Evolutionary conservation across 2,797 vertebrate species (phyloP).

Genomic region (Podarcis lilfordi): DNA sequence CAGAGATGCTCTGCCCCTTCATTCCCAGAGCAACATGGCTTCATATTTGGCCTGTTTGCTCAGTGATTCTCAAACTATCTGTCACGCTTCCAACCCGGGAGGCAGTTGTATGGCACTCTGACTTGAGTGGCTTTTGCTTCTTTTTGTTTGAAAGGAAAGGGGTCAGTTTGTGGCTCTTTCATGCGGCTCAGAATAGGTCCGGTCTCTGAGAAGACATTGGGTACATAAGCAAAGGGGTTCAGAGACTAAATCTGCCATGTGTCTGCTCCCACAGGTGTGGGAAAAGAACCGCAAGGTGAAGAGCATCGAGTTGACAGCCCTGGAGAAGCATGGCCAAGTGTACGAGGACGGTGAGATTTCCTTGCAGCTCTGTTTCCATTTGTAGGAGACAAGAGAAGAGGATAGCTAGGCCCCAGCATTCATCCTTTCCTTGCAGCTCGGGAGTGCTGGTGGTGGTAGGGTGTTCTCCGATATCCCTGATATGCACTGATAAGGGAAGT

Average conservation of each 20-base stretch:
- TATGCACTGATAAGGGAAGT: no score
- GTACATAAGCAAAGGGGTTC: background rate
- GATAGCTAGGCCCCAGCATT: no score
- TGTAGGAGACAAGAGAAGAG: background rate
- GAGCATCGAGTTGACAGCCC: slow-evolving; percentile 88
- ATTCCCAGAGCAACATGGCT: background rate
- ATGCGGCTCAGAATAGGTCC: background rate
- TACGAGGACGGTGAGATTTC: slow-evolving; percentile 89
- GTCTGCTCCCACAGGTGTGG: slow-evolving; percentile 85
- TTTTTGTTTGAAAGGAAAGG: background rate
- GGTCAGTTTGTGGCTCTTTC: background rate
- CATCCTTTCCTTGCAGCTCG: no score
- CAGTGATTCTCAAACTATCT: no score
- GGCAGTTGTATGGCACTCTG: background rate
- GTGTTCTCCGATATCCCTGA: background rate
- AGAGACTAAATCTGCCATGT: background rate
- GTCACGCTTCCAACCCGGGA: background rate
- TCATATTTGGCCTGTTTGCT: background rate
- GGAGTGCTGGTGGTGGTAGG: no score
- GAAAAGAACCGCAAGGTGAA: slow-evolving; percentile 94
- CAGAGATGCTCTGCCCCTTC: background rate
- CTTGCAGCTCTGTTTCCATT: background rate
- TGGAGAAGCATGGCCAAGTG: slow-evolving; percentile 93
- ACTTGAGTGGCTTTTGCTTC: background rate
- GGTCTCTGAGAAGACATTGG: background rate